These are phyloP conservation scores for Parascotia fuliginaria DNA, from an alignment of 2,888 invertebrate species.

Conservation along the genomic window DNA sequence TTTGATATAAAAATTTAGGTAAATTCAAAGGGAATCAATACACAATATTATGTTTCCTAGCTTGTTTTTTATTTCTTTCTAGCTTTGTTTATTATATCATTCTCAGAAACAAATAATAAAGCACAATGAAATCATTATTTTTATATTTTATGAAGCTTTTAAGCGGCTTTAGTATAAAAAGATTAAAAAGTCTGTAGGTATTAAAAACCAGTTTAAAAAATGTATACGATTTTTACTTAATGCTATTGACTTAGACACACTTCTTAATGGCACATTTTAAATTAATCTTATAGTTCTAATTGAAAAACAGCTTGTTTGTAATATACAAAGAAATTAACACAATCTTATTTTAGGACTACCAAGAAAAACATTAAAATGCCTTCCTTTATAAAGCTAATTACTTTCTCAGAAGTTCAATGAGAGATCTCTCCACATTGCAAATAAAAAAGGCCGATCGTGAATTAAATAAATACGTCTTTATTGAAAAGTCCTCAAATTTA, in stretches of 20 bases:
- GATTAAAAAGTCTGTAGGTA: conserved; percentile 30
- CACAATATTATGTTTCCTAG: conserved; percentile 9
- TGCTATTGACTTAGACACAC: background rate
- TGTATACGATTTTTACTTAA: too few species aligned
- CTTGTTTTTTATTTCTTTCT: background rate
- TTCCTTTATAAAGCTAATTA: conserved; percentile 36
- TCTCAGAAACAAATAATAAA: conserved; percentile 8
- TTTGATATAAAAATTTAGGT: conserved; percentile 31
- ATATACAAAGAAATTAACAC: background rate
- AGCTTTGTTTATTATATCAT: background rate
- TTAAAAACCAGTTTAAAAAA: conserved; percentile 13
- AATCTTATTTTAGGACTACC: conserved; percentile 7
- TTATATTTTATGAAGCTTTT: conserved; percentile 18
- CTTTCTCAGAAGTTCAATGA: conserved; percentile 39
- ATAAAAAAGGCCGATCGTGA: conserved; percentile 28
- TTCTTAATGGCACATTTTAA: too few species aligned
- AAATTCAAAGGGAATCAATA: conserved; percentile 27
- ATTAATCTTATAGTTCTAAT: too few species aligned
- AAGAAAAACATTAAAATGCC: conserved; percentile 20
- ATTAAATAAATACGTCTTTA: conserved; percentile 27
- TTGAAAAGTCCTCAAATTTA: conserved; percentile 45
- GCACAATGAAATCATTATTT: conserved; percentile 25
- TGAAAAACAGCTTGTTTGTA: background rate
- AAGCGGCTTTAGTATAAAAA: conserved; percentile 34
- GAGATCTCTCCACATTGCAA: conserved; percentile 21